Percentiles rank a stretch among this genome's conserved stretches.
phyloP scores from a whole-genome alignment of 2,888 invertebrate species.

The Eumacrocentrus americanus region DNA sequence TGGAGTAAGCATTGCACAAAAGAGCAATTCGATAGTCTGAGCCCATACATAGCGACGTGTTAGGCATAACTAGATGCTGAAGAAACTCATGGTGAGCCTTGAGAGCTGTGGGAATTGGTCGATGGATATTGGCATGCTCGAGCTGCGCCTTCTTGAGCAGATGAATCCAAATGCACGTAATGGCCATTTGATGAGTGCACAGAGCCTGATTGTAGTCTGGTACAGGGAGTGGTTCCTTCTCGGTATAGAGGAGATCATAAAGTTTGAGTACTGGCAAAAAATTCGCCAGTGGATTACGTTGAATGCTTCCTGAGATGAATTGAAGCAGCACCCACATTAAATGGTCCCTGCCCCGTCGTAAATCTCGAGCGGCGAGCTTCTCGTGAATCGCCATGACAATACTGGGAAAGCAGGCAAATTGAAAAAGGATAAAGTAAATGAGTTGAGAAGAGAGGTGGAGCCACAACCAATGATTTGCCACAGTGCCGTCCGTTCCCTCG shows the following conservation, averaged over 20 bases:
- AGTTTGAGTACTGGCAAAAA: slow-evolving; percentile 89
- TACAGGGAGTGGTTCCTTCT: slow-evolving; percentile 86
- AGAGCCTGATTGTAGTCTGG: slow-evolving; percentile 88
- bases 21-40: slow-evolving; percentile 90
- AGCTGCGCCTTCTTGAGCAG: slow-evolving; percentile 90
- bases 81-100: slow-evolving; percentile 86
- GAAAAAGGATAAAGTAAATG: slow-evolving; percentile 93
- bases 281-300: slow-evolving; percentile 87
- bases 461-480: slow-evolving; percentile 84
- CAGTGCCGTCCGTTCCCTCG: slow-evolving; percentile 68
- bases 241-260: slow-evolving; percentile 91
- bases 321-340: slow-evolving; percentile 99
- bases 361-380: slow-evolving; percentile 79
- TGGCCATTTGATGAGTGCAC: slow-evolving; percentile 90
- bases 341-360: slow-evolving; percentile 91
- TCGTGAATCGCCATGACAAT: slow-evolving; percentile 89
- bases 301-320: slow-evolving; percentile 95
- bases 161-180: slow-evolving; percentile 97
- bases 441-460: slow-evolving; percentile 91
- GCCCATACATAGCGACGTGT: slow-evolving; percentile 75
- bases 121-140: slow-evolving; percentile 79
- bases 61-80: slow-evolving; percentile 82
- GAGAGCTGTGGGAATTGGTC: slow-evolving; percentile 80
- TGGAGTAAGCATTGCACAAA: slow-evolving; percentile 94
- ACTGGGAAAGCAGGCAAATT: slow-evolving; percentile 91